These are phyloP conservation scores for Drosophila tristis DNA, from an alignment of 1,140 invertebrate genomes.

Conservation along the genomic window DNA sequence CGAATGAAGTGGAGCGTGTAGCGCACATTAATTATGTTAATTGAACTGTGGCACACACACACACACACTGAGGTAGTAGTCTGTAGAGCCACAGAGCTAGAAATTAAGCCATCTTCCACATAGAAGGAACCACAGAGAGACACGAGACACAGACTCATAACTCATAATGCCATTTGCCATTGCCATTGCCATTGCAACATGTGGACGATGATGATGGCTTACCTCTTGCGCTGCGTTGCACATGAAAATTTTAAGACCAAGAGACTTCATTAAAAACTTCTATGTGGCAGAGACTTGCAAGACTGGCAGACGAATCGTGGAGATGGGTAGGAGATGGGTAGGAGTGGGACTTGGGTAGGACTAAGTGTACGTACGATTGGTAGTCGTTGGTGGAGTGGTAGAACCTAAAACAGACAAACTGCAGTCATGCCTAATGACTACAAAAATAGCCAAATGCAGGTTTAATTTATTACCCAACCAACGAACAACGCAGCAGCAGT, in stretches of 20 bases:
- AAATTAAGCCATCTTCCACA: conserved; percentile 41
- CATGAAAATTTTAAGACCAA: conserved; percentile 44
- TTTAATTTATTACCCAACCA: conserved; percentile 67
- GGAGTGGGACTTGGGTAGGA: too few relatives aligned
- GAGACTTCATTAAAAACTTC: conserved; percentile 66
- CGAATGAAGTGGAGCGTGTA: conserved; percentile 20
- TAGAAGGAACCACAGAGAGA: too few relatives aligned
- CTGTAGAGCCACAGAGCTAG: conserved; percentile 3
- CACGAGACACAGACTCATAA: conserved; percentile 61
- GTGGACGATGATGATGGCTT: conserved; percentile 34
- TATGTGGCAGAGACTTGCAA: conserved; percentile 29
- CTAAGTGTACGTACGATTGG: background rate
- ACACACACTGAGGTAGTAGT: conserved; percentile 27
- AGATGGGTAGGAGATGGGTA: too few relatives aligned
- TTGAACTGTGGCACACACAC: conserved; percentile 67
- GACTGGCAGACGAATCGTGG: conserved; percentile 16
- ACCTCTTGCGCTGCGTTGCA: conserved; percentile 8
- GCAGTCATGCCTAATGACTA: conserved; percentile 72
- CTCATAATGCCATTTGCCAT: conserved; percentile 70
- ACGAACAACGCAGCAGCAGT: conserved; percentile 14
- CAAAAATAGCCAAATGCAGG: conserved; percentile 75
- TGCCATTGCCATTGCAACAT: conserved; percentile 68
- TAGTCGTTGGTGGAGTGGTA: background rate
- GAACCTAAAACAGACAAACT: conserved; percentile 54
- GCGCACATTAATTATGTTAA: conserved; percentile 77